Percentiles rank a stretch among this genome's conserved stretches.
phyloP scores from a whole-genome alignment of 2,888 invertebrate species.

The Dichetophora obliterata region DNA sequence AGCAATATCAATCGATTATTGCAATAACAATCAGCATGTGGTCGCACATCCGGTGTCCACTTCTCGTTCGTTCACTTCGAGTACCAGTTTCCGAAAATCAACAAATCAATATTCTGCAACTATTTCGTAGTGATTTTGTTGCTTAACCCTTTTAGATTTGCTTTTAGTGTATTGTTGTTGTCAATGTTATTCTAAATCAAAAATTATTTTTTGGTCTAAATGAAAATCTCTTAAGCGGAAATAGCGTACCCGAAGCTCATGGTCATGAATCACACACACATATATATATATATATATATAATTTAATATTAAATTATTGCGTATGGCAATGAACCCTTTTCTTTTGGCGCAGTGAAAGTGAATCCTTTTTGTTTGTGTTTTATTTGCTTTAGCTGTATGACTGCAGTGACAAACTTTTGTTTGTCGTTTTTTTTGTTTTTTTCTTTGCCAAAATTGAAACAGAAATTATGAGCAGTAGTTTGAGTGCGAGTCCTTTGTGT shows the following conservation, averaged over 20 bases:
- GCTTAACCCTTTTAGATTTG: constrained; percentile 54
- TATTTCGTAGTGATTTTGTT: constrained; percentile 50
- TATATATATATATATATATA: constrained; percentile 44
- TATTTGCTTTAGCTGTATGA: neutral
- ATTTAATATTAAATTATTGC: constrained; percentile 64
- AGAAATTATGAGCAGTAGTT: constrained; percentile 59
- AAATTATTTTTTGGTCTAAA: constrained; percentile 58
- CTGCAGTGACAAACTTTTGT: constrained; percentile 41
- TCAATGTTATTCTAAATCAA: constrained; percentile 63
- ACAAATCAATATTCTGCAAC: constrained; percentile 46
- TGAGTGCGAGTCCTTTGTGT: constrained; percentile 17
- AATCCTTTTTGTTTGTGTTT: constrained; percentile 36
- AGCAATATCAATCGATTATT: constrained; percentile 33
- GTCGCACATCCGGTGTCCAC: constrained; percentile 56
- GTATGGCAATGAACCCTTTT: constrained; percentile 44
- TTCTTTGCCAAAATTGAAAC: constrained; percentile 56
- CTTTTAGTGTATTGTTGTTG: constrained; percentile 52
- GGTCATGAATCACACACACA: constrained; percentile 59
- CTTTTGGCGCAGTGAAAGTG: constrained; percentile 36
- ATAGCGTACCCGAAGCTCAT: constrained; percentile 31
- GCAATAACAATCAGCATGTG: constrained; percentile 64
- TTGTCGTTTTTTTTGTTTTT: constrained; percentile 48
- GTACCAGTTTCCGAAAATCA: constrained; percentile 13
- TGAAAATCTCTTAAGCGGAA: constrained; percentile 14
- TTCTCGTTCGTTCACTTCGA: constrained; percentile 41